Evolutionary conservation across 2,888 invertebrate species (phyloP).

Genomic region (Rhodophaea formosa): DNA sequence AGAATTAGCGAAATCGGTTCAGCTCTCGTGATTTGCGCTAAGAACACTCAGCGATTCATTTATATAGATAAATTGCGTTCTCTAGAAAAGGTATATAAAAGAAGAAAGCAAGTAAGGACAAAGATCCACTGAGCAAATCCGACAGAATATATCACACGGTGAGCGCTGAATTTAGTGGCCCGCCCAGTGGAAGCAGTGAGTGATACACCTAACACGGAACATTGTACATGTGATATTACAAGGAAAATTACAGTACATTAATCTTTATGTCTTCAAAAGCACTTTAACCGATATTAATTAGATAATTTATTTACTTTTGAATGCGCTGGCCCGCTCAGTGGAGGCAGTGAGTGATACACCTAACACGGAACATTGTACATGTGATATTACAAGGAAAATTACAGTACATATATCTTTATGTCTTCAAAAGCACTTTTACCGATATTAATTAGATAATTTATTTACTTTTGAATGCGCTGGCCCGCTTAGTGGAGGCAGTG

Average conservation of each 20-base stretch:
- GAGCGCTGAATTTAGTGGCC: background rate
- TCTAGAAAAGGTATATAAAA: background rate
- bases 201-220: background rate
- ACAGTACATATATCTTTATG: too few relatives aligned
- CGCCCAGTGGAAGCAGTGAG: background rate
- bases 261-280: too few relatives aligned
- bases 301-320: too few relatives aligned
- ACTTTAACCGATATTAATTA: too few relatives aligned
- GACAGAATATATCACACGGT: background rate
- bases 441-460: too few relatives aligned
- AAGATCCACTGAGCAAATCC: background rate
- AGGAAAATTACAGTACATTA: too few relatives aligned
- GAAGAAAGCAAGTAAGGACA: background rate
- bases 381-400: background rate
- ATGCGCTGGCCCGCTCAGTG: background rate
- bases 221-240: background rate
- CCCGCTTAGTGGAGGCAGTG: background rate
- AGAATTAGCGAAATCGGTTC: too few relatives aligned
- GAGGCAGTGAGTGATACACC: background rate
- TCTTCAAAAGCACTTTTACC: too few relatives aligned
- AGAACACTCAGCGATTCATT: too few relatives aligned
- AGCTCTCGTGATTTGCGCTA: too few relatives aligned
- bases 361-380: background rate
- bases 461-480: too few relatives aligned
- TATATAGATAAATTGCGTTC: background rate